These are phyloP conservation scores for Paratrypauchen microcephalus DNA, from an alignment of 2,797 vertebrate species.

Conservation along the genomic window DNA sequence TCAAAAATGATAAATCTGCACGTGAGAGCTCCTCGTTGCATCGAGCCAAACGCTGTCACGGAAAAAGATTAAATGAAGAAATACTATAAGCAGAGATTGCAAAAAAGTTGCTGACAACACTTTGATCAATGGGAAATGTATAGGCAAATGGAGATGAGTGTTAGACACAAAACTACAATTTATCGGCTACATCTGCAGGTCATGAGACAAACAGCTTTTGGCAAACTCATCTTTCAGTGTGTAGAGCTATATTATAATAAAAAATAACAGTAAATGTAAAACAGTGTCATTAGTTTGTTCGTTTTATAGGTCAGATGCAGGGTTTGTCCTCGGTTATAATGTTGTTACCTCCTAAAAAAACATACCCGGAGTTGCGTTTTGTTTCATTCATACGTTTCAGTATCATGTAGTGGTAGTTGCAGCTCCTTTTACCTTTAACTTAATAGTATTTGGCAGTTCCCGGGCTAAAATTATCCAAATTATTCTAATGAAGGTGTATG, in stretches of 20 bases:
- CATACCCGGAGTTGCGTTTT: too few relatives aligned
- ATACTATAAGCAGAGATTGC: slow-evolving; percentile 62
- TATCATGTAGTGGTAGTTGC: too few relatives aligned
- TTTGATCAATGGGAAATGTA: slow-evolving; percentile 51
- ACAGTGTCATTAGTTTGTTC: too few relatives aligned
- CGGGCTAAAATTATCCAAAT: too few relatives aligned
- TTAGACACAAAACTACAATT: slow-evolving; percentile 37
- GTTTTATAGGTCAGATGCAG: too few relatives aligned
- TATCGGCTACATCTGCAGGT: slow-evolving; percentile 26
- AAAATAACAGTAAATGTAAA: too few relatives aligned
- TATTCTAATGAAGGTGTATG: too few relatives aligned
- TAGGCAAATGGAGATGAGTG: slow-evolving; percentile 35
- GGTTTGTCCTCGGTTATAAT: too few relatives aligned
- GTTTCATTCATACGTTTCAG: too few relatives aligned
- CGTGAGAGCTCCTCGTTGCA: slow-evolving; percentile 37
- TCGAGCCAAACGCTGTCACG: slow-evolving; percentile 48
- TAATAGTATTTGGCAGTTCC: too few relatives aligned
- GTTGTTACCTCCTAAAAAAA: too few relatives aligned
- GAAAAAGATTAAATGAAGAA: slow-evolving; percentile 53
- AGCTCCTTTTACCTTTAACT: too few relatives aligned
- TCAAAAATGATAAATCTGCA: slow-evolving; percentile 65
- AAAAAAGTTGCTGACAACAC: slow-evolving; percentile 41
- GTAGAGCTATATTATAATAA: background rate
- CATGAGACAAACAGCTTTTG: slow-evolving; percentile 20
- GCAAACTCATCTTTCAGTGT: background rate